These are phyloP conservation scores for Acanthococcus lagerstroemiae DNA, from an alignment of 2,888 invertebrate species.

Conservation along the genomic window DNA sequence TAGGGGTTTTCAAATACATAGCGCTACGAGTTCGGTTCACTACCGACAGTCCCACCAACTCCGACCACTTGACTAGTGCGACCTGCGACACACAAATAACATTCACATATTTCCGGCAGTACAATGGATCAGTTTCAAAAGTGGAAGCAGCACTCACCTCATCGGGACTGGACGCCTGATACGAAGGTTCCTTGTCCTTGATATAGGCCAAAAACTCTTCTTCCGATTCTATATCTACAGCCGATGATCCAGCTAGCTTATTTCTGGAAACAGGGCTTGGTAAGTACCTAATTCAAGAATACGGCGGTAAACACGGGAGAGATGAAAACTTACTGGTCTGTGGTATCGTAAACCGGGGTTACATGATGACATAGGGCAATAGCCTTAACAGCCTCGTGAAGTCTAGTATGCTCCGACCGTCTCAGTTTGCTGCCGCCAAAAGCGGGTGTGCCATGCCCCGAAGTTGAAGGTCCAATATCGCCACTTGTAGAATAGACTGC, in stretches of 20 bases:
- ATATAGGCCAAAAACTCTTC: slow-evolving; percentile 22
- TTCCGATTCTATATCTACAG: not conserved
- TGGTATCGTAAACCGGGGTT: slow-evolving; percentile 85
- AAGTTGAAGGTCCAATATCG: not conserved
- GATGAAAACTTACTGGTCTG: slow-evolving; percentile 2
- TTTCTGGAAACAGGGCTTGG: not conserved
- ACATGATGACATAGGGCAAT: slow-evolving; percentile 97
- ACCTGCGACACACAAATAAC: slow-evolving; percentile 43
- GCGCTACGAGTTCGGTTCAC: slow-evolving; percentile 48
- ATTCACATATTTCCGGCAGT: not conserved
- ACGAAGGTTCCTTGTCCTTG: slow-evolving; percentile 40
- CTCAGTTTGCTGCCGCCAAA: slow-evolving; percentile 46
- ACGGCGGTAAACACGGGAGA: not conserved
- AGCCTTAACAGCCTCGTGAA: slow-evolving; percentile 84
- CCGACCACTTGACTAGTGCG: slow-evolving; percentile 63
- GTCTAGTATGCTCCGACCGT: slow-evolving; percentile 59
- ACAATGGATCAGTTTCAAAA: not conserved
- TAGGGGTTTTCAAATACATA: slow-evolving; percentile 46
- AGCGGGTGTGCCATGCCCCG: not conserved
- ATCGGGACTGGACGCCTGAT: slow-evolving; percentile 67
- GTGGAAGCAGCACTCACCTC: slow-evolving; percentile 45
- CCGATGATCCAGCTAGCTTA: not conserved
- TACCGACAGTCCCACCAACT: slow-evolving; percentile 55
- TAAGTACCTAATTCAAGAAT: not conserved
- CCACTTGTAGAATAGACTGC: slow-evolving; percentile 9